Evolutionary conservation across 2,113 vertebrate species (phyloP).

Genomic region (Micromys minutus): DNA sequence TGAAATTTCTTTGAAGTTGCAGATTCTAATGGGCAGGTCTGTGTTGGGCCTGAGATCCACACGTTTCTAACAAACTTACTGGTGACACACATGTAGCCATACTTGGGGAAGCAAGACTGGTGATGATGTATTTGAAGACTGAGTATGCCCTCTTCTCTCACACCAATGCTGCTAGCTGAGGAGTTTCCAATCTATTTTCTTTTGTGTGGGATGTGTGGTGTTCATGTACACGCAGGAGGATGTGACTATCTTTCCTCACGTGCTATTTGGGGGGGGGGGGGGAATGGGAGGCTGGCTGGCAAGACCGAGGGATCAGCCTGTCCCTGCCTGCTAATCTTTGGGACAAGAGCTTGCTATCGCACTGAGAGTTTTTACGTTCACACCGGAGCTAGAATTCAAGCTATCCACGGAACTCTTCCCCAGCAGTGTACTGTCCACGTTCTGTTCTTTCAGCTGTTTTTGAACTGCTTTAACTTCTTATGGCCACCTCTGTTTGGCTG

Average conservation of each 20-base stretch:
- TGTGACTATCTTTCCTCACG: neutral
- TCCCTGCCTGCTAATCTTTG: neutral
- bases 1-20: neutral
- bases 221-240: neutral
- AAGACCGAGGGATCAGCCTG: neutral
- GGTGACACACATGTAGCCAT: neutral
- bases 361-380: no score
- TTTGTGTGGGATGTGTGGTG: neutral
- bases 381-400: neutral
- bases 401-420: neutral
- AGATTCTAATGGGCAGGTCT: neutral
- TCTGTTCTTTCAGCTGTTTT: neutral
- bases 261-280: neutral
- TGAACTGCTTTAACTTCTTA: constrained; percentile 36
- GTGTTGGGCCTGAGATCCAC: neutral
- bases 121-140: constrained; percentile 10
- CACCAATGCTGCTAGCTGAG: neutral
- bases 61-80: neutral
- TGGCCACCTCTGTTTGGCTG: neutral
- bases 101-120: neutral
- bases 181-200: constrained; percentile 8
- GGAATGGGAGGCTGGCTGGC: neutral
- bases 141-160: neutral
- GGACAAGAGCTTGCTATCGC: neutral
- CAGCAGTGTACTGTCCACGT: neutral